Evolutionary conservation across 1,140 invertebrate species (phyloP).

Genomic region (Drosophila pachea): DNA sequence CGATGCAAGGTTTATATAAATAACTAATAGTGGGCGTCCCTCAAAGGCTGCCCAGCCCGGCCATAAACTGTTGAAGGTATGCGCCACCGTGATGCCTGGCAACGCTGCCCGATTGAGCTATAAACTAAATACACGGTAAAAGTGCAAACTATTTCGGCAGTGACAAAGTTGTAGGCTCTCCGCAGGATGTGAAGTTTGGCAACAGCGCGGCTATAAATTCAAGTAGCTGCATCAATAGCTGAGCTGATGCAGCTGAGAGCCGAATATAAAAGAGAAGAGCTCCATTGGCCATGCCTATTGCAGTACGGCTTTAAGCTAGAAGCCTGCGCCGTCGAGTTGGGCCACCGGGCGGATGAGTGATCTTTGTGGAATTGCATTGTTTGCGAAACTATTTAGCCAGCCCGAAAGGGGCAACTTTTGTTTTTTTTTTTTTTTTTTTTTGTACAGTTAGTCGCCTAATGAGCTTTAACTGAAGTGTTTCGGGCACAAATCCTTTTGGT

Average conservation of each 20-base stretch:
- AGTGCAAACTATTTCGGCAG: constrained; percentile 1
- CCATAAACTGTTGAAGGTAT: constrained; percentile 33
- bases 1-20: constrained; percentile 54
- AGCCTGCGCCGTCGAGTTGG: no score
- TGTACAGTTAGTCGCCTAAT: constrained; percentile 27
- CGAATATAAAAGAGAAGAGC: no score
- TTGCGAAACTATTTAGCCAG: neutral
- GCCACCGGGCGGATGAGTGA: constrained; percentile 1
- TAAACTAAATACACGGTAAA: constrained; percentile 1
- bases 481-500: constrained; percentile 21
- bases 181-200: constrained; percentile 2
- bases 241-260: neutral
- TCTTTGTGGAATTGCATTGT: neutral
- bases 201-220: constrained; percentile 5
- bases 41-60: constrained; percentile 31
- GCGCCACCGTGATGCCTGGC: constrained; percentile 20
- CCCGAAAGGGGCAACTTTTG: no score
- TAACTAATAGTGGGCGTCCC: constrained; percentile 60
- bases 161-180: neutral
- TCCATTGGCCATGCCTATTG: no score
- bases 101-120: neutral
- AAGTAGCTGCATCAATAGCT: neutral
- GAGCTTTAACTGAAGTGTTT: constrained; percentile 32
- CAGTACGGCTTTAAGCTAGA: no score
- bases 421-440: neutral